phyloP scores from a whole-genome alignment of 2,888 invertebrate genomes.

The Galerucella pusilla region DNA sequence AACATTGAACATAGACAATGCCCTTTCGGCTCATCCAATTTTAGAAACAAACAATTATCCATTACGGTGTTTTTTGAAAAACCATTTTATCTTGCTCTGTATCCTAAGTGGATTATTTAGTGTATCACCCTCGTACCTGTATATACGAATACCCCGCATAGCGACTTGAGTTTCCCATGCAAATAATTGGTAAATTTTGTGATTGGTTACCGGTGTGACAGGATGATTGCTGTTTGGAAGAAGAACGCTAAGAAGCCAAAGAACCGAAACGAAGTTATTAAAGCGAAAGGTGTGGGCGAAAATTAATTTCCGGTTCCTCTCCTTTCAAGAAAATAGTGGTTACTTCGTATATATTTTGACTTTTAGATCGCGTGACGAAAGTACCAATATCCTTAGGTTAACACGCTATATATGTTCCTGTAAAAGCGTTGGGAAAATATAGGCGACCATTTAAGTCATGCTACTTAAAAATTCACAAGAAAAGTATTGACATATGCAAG shows the following conservation, averaged over 20 bases:
- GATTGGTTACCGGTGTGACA: slow-evolving; percentile 33
- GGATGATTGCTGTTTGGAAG: slow-evolving; percentile 32
- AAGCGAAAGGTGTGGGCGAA: slow-evolving; percentile 49
- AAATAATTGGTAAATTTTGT: slow-evolving; percentile 29
- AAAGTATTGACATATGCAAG: too few species aligned
- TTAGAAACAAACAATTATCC: too few species aligned
- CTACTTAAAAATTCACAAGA: too few species aligned
- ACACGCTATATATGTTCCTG: slow-evolving; percentile 32
- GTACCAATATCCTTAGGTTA: slow-evolving; percentile 35
- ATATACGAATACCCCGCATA: neutral
- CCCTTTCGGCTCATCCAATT: too few species aligned
- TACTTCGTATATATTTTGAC: slow-evolving; percentile 35
- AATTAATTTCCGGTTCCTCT: slow-evolving; percentile 49
- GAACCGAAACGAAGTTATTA: slow-evolving; percentile 46
- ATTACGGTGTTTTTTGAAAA: too few species aligned
- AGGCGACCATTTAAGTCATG: neutral
- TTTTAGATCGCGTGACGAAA: slow-evolving; percentile 37
- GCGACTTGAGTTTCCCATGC: slow-evolving; percentile 7
- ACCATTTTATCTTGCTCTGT: too few species aligned
- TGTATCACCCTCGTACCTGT: neutral
- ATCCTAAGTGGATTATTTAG: neutral
- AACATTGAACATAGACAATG: too few species aligned
- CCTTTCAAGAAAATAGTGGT: slow-evolving; percentile 41
- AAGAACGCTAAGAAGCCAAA: slow-evolving; percentile 37
- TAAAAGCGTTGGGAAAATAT: slow-evolving; percentile 23